Evolutionary conservation across 2,888 invertebrate genomes (phyloP).

Genomic region (Taenaris catops): DNA sequence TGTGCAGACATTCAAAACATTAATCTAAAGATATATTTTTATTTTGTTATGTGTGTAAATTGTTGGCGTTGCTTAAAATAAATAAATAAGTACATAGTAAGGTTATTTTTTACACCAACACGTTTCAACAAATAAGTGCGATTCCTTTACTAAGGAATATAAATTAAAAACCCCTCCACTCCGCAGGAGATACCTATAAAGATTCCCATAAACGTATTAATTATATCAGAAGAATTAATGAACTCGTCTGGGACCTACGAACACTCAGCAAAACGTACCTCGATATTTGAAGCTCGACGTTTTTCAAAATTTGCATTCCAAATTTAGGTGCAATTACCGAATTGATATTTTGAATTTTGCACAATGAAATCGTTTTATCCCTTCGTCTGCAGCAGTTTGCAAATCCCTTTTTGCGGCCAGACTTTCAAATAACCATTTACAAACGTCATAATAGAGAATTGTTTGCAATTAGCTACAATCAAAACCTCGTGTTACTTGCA

Average conservation of each 20-base stretch:
- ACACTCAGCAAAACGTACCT: conserved; percentile 4
- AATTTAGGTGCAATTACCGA: conserved; percentile 9
- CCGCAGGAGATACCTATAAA: neutral
- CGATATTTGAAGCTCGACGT: conserved; percentile 3
- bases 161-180: no score
- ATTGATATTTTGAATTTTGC: conserved; percentile 6
- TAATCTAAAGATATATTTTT: no score
- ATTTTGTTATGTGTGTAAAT: no score
- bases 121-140: no score
- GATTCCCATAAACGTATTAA: conserved; percentile 4
- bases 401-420: neutral
- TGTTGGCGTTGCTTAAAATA: no score
- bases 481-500: no score
- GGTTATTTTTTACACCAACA: no score
- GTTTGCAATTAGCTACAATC: no score
- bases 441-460: no score
- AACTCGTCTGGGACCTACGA: conserved; percentile 7
- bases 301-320: conserved; percentile 11
- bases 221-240: conserved; percentile 8
- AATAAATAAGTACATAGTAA: no score
- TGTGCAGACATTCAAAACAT: no score
- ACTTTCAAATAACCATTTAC: no score
- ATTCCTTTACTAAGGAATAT: neutral
- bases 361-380: conserved; percentile 5
- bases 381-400: conserved; percentile 4